These are phyloP conservation scores for Trigoniulus corallinus DNA, from an alignment of 1,140 invertebrate genomes.

Conservation along the genomic window DNA sequence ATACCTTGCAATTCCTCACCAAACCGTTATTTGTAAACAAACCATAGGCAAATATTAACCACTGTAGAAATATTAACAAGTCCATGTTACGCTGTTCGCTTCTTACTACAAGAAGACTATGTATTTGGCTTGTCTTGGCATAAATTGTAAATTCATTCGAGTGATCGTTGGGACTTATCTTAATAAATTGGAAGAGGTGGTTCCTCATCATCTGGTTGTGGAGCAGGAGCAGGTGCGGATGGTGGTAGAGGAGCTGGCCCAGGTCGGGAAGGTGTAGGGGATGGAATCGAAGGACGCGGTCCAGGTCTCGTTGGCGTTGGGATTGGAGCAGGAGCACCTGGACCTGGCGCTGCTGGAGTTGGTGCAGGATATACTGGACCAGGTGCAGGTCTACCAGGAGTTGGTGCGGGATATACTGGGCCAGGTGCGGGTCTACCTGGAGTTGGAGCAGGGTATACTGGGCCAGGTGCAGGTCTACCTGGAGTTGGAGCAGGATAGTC, in stretches of 20 bases:
- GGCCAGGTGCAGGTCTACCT: background rate
- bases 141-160: too few species aligned
- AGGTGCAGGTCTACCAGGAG: background rate
- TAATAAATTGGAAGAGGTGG: too few species aligned
- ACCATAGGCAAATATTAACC: too few species aligned
- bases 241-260: background rate
- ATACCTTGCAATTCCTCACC: too few species aligned
- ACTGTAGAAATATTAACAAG: too few species aligned
- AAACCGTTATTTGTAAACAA: too few species aligned
- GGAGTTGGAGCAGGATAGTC: background rate
- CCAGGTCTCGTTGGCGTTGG: too few species aligned
- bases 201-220: background rate
- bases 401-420: background rate
- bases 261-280: background rate
- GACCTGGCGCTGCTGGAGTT: background rate
- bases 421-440: background rate
- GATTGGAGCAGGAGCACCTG: background rate
- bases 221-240: background rate
- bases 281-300: too few species aligned
- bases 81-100: too few species aligned
- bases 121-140: too few species aligned
- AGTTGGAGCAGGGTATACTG: background rate
- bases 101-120: too few species aligned
- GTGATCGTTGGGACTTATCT: too few species aligned
- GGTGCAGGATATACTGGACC: background rate